Percentiles rank a stretch among this genome's conserved stretches.
These are phyloP conservation scores for Cataglyphis cursor DNA, from an alignment of 2,888 invertebrate species.

Conservation along the genomic window DNA sequence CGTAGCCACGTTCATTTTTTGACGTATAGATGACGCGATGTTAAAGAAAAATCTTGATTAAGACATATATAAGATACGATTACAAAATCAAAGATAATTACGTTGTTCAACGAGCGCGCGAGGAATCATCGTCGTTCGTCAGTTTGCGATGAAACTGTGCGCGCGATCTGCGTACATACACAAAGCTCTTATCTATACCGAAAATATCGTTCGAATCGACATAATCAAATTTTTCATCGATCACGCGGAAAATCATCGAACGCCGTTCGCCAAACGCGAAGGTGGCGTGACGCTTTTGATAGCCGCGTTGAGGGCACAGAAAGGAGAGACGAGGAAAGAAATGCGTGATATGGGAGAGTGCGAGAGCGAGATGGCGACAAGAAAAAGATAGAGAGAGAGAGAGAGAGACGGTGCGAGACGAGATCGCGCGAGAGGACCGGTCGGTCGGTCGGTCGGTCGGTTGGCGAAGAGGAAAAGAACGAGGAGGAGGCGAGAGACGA, in stretches of 20 bases:
- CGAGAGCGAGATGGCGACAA: conserved; percentile 4
- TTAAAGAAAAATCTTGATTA: not conserved
- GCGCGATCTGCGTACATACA: not conserved
- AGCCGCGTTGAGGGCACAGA: not conserved
- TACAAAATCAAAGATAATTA: conserved; percentile 5
- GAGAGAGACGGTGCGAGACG: conserved; percentile 43
- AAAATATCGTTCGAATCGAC: conserved; percentile 10
- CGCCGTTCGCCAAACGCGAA: conserved; percentile 22
- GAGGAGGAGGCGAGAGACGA: conserved; percentile 1
- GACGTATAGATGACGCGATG: not conserved
- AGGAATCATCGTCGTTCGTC: not conserved
- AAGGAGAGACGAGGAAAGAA: not conserved
- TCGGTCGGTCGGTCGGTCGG: conserved; percentile 39
- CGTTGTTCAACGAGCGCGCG: not conserved
- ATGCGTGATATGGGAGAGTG: conserved; percentile 29
- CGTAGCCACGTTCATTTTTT: no score
- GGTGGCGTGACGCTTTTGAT: conserved; percentile 50
- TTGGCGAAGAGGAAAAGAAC: conserved; percentile 40
- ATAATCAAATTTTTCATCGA: conserved; percentile 11
- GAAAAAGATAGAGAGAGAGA: no score
- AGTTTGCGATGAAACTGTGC: not conserved
- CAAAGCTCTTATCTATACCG: not conserved
- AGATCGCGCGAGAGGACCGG: conserved; percentile 41
- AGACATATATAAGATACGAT: conserved; percentile 3
- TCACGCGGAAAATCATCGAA: not conserved